Conservation (phyloP, 2,113 vertebrate species). For the Planiliza haematocheilus region DNA sequence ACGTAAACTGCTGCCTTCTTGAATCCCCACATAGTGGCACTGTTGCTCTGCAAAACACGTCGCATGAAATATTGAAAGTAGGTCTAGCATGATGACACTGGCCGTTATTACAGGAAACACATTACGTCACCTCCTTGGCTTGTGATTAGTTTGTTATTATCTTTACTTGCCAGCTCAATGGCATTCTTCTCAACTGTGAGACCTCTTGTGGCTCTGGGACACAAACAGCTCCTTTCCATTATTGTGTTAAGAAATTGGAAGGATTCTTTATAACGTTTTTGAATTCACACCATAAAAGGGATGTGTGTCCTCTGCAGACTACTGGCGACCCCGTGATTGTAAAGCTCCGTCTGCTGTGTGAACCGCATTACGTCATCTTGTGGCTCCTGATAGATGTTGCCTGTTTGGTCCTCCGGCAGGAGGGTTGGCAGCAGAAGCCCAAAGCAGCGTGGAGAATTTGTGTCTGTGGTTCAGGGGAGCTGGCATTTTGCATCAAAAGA, state of each 20-base stretch:
- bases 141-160: constrained; percentile 17
- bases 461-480: constrained; percentile 63
- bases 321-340: constrained; percentile 42
- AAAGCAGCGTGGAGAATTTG: constrained; percentile 69
- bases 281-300: not conserved
- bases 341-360: constrained; percentile 25
- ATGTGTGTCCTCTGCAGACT: constrained; percentile 15
- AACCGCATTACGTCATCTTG: constrained; percentile 62
- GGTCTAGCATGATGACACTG: constrained; percentile 65
- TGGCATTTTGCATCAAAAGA: constrained; percentile 71
- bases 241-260: not conserved
- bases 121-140: constrained; percentile 72
- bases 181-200: not conserved
- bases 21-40: constrained; percentile 72
- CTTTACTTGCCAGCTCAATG: not conserved
- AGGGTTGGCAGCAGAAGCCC: constrained; percentile 64
- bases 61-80: constrained; percentile 34
- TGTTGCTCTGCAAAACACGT: constrained; percentile 63
- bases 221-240: not conserved
- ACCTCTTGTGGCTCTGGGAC: constrained; percentile 2
- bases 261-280: not conserved
- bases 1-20: constrained; percentile 58
- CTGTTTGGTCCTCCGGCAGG: constrained; percentile 56
- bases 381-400: constrained; percentile 63
- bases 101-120: constrained; percentile 68